Evolutionary conservation across 2,113 vertebrate species (phyloP).

Genomic region (Myanophis thanlyinensis): DNA sequence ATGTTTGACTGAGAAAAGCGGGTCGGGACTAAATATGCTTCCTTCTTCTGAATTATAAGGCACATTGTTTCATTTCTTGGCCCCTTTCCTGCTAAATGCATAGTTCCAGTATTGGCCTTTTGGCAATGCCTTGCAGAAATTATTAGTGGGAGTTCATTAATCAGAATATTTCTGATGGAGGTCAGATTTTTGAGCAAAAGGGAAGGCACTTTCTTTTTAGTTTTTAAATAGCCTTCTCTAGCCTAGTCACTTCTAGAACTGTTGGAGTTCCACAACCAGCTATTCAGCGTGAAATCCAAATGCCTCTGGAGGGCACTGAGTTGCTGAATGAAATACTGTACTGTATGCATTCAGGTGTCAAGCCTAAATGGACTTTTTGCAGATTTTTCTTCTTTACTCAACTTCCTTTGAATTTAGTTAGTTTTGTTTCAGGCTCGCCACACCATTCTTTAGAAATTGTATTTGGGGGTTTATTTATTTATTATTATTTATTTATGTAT

Average conservation of each 20-base stretch:
- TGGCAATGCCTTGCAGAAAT: background rate
- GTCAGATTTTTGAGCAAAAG: background rate
- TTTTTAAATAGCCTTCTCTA: background rate
- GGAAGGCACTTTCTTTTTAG: background rate
- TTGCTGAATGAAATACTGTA: background rate
- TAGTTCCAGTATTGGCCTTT: background rate
- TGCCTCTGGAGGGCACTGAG: background rate
- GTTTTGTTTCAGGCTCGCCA: too few relatives aligned
- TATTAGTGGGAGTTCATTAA: background rate
- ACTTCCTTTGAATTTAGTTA: too few relatives aligned
- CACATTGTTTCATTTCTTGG: background rate
- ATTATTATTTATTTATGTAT: too few relatives aligned
- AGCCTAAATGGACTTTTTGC: too few relatives aligned
- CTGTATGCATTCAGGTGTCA: background rate
- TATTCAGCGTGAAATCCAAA: background rate
- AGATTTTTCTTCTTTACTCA: too few relatives aligned
- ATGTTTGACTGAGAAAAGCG: background rate
- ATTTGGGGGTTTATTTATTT: too few relatives aligned
- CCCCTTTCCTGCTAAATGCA: background rate
- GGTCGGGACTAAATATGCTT: background rate
- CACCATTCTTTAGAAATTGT: too few relatives aligned
- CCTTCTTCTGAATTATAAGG: background rate
- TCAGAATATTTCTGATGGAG: background rate
- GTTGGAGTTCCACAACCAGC: background rate
- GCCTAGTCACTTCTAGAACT: background rate